These are phyloP conservation scores for Tenualosa ilisha DNA, from an alignment of 2,797 vertebrate species.

Conservation along the genomic window DNA sequence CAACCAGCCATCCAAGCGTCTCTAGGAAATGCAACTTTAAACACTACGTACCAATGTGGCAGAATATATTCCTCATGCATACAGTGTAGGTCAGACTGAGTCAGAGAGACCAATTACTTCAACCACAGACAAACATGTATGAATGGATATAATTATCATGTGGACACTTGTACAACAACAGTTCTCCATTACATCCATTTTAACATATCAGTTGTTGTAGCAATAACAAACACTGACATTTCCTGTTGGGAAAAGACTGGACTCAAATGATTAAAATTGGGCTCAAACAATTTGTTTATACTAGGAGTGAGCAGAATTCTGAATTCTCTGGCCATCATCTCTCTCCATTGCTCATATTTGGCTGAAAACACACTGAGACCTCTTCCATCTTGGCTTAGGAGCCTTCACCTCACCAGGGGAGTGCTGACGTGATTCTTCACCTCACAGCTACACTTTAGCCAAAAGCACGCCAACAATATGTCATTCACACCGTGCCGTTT, in stretches of 20 bases:
- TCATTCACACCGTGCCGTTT: neutral
- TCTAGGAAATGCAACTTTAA: no score
- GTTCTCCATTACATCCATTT: neutral
- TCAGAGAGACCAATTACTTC: neutral
- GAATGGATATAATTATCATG: constrained; percentile 3
- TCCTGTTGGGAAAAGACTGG: neutral
- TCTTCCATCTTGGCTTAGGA: neutral
- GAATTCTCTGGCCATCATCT: neutral
- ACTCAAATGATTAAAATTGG: neutral
- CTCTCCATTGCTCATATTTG: neutral
- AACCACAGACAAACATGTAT: neutral
- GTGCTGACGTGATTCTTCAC: neutral
- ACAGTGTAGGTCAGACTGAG: neutral
- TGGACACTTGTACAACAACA: neutral
- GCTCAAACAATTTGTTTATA: neutral
- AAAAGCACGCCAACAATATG: neutral
- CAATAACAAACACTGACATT: neutral
- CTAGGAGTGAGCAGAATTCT: neutral
- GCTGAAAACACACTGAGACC: no score
- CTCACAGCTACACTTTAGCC: neutral
- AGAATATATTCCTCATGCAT: neutral
- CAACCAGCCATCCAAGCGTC: no score
- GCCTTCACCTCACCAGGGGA: neutral
- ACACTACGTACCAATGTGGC: neutral
- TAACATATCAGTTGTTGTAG: neutral